These are phyloP conservation scores for Sphaerodactylus townsendi DNA, from an alignment of 2,113 vertebrate genomes.

Conservation along the genomic window DNA sequence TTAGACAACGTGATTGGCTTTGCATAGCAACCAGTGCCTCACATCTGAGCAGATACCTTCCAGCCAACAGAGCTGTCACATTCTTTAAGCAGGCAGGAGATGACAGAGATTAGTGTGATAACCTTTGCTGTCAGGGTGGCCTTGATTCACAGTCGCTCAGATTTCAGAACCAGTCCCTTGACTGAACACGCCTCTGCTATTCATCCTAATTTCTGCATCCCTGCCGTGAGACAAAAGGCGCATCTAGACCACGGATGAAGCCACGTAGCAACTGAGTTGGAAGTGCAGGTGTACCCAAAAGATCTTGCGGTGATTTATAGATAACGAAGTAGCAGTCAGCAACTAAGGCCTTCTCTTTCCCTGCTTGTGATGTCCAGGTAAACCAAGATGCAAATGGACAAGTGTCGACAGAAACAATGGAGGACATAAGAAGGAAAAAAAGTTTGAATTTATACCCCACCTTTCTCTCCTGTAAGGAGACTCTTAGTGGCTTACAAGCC, in stretches of 20 bases:
- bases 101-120: not conserved
- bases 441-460: no score
- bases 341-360: not conserved
- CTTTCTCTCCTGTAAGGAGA: no score
- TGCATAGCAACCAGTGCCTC: not conserved
- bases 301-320: not conserved
- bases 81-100: not conserved
- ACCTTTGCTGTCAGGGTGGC: not conserved
- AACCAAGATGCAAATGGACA: not conserved
- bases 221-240: no score
- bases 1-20: not conserved
- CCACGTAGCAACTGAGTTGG: not conserved
- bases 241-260: not conserved
- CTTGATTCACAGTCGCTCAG: not conserved
- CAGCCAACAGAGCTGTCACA: not conserved
- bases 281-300: not conserved
- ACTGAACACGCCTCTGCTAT: not conserved
- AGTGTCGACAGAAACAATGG: no score
- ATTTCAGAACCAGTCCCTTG: no score
- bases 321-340: no score
- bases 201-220: not conserved
- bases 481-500: no score
- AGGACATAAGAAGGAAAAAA: no score
- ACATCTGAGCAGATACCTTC: not conserved
- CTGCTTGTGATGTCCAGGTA: not conserved